Base-by-base conservation (phyloP, 2,888 invertebrate species). In the Tetrapedia diversipes region DNA sequence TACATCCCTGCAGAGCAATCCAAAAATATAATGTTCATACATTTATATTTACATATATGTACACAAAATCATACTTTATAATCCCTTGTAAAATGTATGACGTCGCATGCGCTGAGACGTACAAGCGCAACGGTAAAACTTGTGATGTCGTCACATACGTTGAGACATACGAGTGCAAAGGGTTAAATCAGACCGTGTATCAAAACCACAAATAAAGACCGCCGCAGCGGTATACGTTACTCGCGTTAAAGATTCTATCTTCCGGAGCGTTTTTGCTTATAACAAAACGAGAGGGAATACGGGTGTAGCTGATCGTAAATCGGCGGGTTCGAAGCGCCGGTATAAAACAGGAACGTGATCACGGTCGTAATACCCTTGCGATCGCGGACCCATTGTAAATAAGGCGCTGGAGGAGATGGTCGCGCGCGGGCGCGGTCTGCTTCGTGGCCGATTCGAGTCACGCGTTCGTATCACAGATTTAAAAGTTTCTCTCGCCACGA, bases 401-500 rank as follows among this genome's bases (percentile, higher is more conserved):
- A 71, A 60, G 45, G 19, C 16, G 24, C 45, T n/a, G n/a, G n/a
- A n/a, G n/a, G 47, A 32, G 39, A 22, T 24, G 16, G 19, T 14
- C n/a, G n/a, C n/a, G n/a, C n/a, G n/a, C n/a, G 49, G 29, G 56
- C 14, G 51, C 22, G 49, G 45, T 47, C 32, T 10, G n/a, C 24
- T 11, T 27, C 60, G n/a, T 29, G 19, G 32, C 11, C 51, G 16
- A 75, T 75, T 75, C 77, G 0, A 68, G 63, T 66, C 77, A 75
- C 77, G 77, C 63, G 59, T 32, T 14, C 45, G 63, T 68, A 59
- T 77, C 68, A 29, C 63, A 64, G 77, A 75, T 77, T 77, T 75
- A 68, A 74, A 75, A 76, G 65, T 76, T 70, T 56, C 60, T 64
- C 54, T 29, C 11, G 22, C 41, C 24, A 34, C 39, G 43, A 70